Evolutionary conservation across 2,113 vertebrate species (phyloP).

Genomic region (Gobio gobio): DNA sequence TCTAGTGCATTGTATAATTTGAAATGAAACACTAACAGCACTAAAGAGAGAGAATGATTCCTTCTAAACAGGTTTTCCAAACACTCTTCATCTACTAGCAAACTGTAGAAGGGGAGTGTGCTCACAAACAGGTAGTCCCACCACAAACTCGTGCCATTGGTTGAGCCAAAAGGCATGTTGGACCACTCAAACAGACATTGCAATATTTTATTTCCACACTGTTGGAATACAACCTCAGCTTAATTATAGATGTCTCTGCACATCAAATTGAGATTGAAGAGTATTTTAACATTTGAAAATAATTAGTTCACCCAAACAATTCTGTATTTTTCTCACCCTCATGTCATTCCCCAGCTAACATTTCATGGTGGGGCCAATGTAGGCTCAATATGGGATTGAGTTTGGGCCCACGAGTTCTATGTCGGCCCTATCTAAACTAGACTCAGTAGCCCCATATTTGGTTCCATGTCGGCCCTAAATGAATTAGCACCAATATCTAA

Average conservation of each 20-base stretch:
- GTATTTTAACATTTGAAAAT: background rate
- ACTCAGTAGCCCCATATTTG: no score
- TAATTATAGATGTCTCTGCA: background rate
- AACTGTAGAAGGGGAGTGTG: background rate
- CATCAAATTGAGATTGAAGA: background rate
- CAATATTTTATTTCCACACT: background rate
- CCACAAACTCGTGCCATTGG: background rate
- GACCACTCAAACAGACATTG: background rate
- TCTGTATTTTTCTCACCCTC: background rate
- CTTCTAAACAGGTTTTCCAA: constrained; percentile 9
- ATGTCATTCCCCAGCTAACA: background rate
- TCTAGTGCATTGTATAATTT: background rate
- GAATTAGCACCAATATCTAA: no score
- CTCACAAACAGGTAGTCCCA: background rate
- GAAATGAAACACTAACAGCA: background rate
- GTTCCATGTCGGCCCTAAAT: no score
- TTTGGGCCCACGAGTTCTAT: background rate
- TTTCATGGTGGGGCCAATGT: background rate
- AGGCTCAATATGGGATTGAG: background rate
- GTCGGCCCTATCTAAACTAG: no score
- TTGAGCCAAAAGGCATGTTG: background rate
- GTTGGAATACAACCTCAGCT: background rate
- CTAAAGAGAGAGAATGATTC: background rate
- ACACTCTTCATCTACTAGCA: background rate
- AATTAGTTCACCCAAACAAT: background rate